phyloP scores from a whole-genome alignment of 2,888 invertebrate genomes.

The Himalopsyche japonica region DNA sequence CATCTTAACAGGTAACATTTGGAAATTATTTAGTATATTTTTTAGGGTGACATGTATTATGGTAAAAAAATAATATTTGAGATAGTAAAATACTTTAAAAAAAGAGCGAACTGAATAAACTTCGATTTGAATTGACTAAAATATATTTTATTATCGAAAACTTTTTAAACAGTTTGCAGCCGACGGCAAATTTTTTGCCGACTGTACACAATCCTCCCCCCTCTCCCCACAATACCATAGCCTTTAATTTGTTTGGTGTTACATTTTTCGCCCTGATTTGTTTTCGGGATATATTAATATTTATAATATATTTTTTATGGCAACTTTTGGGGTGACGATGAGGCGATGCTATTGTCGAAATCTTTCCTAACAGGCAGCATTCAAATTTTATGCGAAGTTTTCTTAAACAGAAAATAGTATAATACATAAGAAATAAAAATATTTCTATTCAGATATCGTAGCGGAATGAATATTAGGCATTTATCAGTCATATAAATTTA shows the following conservation, averaged over 20 bases:
- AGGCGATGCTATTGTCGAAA: background rate
- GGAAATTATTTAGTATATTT: too few relatives aligned
- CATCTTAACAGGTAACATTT: too few relatives aligned
- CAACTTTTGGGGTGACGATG: background rate
- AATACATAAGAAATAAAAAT: too few relatives aligned
- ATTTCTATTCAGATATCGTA: too few relatives aligned
- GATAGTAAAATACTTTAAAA: too few relatives aligned
- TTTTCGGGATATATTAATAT: conserved; percentile 40
- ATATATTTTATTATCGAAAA: too few relatives aligned
- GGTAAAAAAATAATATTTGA: too few relatives aligned
- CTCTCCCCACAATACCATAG: conserved; percentile 36
- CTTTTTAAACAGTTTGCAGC: conserved; percentile 16
- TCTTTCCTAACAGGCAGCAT: background rate
- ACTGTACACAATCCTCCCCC: background rate
- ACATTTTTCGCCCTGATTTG: conserved; percentile 41
- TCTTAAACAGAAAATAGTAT: background rate
- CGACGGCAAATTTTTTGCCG: background rate
- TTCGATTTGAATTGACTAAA: too few relatives aligned
- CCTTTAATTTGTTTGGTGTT: conserved; percentile 41
- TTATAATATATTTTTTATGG: conserved; percentile 38
- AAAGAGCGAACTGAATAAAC: too few relatives aligned
- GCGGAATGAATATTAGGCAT: too few relatives aligned
- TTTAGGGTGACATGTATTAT: too few relatives aligned
- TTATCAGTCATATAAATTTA: too few relatives aligned
- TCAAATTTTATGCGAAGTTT: background rate